Conservation (phyloP, 2,888 invertebrate species). For the Brenthis ino region DNA sequence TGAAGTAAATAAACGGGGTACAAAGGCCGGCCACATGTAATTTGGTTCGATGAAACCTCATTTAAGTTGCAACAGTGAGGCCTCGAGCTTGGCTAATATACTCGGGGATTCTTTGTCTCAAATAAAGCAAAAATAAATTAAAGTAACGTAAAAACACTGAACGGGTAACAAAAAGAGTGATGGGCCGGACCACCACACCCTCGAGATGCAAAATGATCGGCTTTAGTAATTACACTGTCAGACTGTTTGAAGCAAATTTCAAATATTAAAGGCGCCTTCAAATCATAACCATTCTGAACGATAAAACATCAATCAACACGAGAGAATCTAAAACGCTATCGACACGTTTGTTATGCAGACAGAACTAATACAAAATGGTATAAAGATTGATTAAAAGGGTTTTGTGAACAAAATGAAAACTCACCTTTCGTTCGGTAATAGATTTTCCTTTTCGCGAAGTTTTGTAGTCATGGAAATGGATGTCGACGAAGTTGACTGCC, state of each 20-base stretch:
- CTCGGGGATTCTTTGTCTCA: slow-evolving; percentile 66
- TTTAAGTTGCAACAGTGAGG: slow-evolving; percentile 67
- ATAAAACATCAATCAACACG: slow-evolving; percentile 32
- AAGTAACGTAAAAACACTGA: slow-evolving; percentile 75
- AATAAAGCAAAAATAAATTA: slow-evolving; percentile 75
- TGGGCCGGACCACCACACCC: slow-evolving; percentile 72
- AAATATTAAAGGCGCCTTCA: slow-evolving; percentile 45
- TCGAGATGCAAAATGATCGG: slow-evolving; percentile 62
- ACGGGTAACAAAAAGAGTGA: slow-evolving; percentile 68
- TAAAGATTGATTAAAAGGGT: not conserved
- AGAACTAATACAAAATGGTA: not conserved
- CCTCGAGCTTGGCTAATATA: slow-evolving; percentile 69
- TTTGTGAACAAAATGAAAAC: slow-evolving; percentile 40
- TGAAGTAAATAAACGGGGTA: slow-evolving; percentile 77
- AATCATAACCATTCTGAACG: slow-evolving; percentile 35
- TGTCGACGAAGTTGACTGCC: slow-evolving; percentile 70
- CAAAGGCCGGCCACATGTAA: slow-evolving; percentile 71
- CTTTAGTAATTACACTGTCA: slow-evolving; percentile 74
- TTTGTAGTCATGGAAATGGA: slow-evolving; percentile 65
- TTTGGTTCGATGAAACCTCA: slow-evolving; percentile 77
- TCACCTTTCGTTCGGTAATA: slow-evolving; percentile 67
- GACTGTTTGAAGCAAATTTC: slow-evolving; percentile 59
- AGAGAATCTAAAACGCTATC: slow-evolving; percentile 23
- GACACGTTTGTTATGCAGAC: not conserved
- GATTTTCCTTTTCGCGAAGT: slow-evolving; percentile 51